Evolutionary conservation across 1,140 invertebrate genomes (phyloP).

Genomic region (Telenomus remus): DNA sequence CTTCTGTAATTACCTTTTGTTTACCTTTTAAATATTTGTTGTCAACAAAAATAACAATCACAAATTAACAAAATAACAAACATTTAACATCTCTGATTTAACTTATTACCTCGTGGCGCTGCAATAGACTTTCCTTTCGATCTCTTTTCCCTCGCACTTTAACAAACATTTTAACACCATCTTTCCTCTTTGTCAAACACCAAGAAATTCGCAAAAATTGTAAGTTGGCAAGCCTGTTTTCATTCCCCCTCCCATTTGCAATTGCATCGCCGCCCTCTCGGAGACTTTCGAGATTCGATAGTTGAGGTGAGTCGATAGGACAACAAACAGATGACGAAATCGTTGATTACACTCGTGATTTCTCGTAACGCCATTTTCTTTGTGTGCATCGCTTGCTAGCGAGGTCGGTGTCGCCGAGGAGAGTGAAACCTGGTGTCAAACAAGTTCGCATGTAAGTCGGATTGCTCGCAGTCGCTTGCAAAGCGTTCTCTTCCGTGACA

Average conservation of each 20-base stretch:
- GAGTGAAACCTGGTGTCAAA: conserved; percentile 58
- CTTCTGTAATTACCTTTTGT: too few species aligned
- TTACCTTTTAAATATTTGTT: too few species aligned
- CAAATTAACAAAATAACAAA: too few species aligned
- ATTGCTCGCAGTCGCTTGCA: conserved; percentile 15
- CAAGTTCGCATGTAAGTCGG: conserved; percentile 52
- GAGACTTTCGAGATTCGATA: conserved; percentile 43
- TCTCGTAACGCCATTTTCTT: conserved; percentile 75
- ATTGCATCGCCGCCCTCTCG: background rate
- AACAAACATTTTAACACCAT: too few species aligned
- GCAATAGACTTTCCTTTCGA: too few species aligned
- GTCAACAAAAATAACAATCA: too few species aligned
- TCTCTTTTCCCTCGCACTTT: too few species aligned
- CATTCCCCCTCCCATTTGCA: background rate
- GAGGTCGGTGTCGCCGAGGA: conserved; percentile 60
- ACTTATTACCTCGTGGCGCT: too few species aligned
- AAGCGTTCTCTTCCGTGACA: conserved; percentile 3
- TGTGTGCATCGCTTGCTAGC: conserved; percentile 67
- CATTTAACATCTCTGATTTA: too few species aligned
- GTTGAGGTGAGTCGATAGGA: conserved; percentile 56
- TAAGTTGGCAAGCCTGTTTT: background rate
- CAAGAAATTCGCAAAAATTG: background rate
- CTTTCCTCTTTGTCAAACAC: too few species aligned
- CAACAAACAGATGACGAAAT: conserved; percentile 70
- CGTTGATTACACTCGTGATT: conserved; percentile 73